Percentiles rank a stretch among this genome's conserved stretches.
Evolutionary conservation across 1,140 invertebrate species (phyloP).

Genomic region (Manduca sexta): DNA sequence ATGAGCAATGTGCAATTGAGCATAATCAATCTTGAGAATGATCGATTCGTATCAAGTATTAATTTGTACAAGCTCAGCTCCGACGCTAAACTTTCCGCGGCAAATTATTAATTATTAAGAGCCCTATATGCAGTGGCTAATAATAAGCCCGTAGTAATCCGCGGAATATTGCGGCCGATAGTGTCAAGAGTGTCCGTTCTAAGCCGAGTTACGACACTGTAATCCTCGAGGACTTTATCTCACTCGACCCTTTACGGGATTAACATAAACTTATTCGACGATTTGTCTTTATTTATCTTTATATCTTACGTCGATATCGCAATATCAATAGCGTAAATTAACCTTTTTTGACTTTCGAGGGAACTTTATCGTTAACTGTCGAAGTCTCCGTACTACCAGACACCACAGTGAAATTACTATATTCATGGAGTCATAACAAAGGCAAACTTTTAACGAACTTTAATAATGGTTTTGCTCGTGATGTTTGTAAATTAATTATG

Average conservation of each 20-base stretch:
- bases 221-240: conserved; percentile 40
- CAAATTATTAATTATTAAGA: conserved; percentile 31
- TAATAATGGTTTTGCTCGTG: too few species aligned
- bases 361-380: too few species aligned
- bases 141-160: conserved; percentile 39
- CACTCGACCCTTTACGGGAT: conserved; percentile 46
- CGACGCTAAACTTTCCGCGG: conserved; percentile 10
- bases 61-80: conserved; percentile 11
- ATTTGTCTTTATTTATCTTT: conserved; percentile 48
- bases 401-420: too few species aligned
- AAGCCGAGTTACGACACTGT: conserved; percentile 37
- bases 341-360: background rate
- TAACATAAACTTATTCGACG: conserved; percentile 43
- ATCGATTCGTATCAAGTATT: conserved; percentile 8
- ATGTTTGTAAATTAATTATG: too few species aligned
- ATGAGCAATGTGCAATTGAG: background rate
- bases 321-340: conserved; percentile 3
- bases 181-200: conserved; percentile 41
- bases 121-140: conserved; percentile 27
- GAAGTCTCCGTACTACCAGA: too few species aligned
- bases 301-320: conserved; percentile 8
- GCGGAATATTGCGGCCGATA: conserved; percentile 34
- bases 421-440: too few species aligned
- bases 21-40: conserved; percentile 3
- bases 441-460: too few species aligned